Base-by-base conservation (phyloP, 2,797 vertebrate genomes). In the Enteromius afrohamiltoni region DNA sequence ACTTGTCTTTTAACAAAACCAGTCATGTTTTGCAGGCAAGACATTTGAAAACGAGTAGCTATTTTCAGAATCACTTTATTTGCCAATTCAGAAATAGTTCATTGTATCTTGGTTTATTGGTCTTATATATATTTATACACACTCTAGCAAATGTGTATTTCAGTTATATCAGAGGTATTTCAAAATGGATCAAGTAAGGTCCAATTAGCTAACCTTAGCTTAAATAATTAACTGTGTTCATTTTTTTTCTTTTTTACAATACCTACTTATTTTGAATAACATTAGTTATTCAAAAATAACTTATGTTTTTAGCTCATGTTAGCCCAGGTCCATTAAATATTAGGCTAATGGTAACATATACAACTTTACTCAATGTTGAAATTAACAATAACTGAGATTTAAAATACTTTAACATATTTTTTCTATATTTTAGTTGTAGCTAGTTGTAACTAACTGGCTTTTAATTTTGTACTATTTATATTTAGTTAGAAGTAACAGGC, bases 1-100 rank as follows among this genome's bases (percentile, higher is more conserved):
- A 90, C 88, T 88, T 83, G 84, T 82, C 83, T 79, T 82, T 34
- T 17, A 47, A 17, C 77, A 6, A n/a, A 64, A 26, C n/a, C 37
- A 79, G 62, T 65, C 42, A 31, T 79, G 77, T 75, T 75, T 55
- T 14, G 6, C 77, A 49, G 45, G 4, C 13, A 67, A 49, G 42
- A 45, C 19, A 51, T 75, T 31, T 23, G 51, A 21, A 55, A 55
- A 55, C 26, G 21, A 40, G 34, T 42, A 26, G 51, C 47, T 14
- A 29, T 55, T 37, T 75, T 55, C 21, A 19, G 6, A 78, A 45
- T 47, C 26, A 9, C 75, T 31, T 26, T 42, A n/a, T 19, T 26
- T 31, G 10, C 40, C 42, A 49, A 11, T 5, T 42, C 11, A 0
- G 45, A 65, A 26, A 26, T 2, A 26, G 14, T 11, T 42, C 19